phyloP scores from a whole-genome alignment of 2,888 invertebrate genomes.

The Thereva unica region DNA sequence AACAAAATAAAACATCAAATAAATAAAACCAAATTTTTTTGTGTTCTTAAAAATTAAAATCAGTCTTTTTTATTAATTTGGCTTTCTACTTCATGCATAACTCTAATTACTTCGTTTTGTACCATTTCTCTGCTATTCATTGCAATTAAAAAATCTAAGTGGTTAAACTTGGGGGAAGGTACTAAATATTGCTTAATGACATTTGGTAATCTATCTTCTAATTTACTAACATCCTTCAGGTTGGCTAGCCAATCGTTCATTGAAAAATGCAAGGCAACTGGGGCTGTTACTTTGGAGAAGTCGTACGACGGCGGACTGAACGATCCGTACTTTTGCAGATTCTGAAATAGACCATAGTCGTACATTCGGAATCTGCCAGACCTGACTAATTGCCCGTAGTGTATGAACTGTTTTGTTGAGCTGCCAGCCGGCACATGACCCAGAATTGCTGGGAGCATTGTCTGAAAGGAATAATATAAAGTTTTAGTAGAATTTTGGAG shows the following conservation, averaged over 20 bases:
- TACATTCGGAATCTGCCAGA: constrained; percentile 48
- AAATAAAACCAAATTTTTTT: too few relatives aligned
- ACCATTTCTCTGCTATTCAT: constrained; percentile 44
- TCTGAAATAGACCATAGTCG: constrained; percentile 52
- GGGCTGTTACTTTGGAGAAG: constrained; percentile 51
- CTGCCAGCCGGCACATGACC: constrained; percentile 63
- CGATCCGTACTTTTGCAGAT: constrained; percentile 51
- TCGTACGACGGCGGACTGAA: constrained; percentile 53
- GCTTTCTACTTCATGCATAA: constrained; percentile 24
- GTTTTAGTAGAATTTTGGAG: too few relatives aligned
- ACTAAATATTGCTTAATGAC: constrained; percentile 59
- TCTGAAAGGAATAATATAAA: constrained; percentile 44
- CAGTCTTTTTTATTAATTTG: not conserved
- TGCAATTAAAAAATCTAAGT: constrained; percentile 57
- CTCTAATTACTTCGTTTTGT: constrained; percentile 28
- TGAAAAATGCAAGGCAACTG: constrained; percentile 59
- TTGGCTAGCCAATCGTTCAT: constrained; percentile 65
- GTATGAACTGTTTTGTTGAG: constrained; percentile 62
- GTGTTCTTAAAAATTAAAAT: too few relatives aligned
- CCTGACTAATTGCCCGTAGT: constrained; percentile 61
- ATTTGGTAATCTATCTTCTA: constrained; percentile 58
- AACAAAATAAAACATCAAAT: too few relatives aligned
- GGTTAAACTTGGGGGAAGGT: constrained; percentile 58
- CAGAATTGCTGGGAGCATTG: constrained; percentile 62
- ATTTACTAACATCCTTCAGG: constrained; percentile 59